Percentiles rank a stretch among this genome's conserved stretches.
Evolutionary conservation across 2,113 vertebrate species (phyloP).

Genomic region (Cyprinodon tularosa): DNA sequence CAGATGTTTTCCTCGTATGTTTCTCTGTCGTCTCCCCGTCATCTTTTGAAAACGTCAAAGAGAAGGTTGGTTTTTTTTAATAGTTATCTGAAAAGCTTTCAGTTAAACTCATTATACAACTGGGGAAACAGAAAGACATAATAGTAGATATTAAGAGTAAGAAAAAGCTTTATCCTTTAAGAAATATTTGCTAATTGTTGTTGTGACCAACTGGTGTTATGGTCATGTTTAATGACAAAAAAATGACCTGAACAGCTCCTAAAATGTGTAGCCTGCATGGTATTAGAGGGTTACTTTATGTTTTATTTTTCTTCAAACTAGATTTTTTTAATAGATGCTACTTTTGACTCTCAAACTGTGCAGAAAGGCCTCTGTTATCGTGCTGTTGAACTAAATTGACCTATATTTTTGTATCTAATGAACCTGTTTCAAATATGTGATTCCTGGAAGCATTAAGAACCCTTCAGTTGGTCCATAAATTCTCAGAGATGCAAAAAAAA

Average conservation of each 20-base stretch:
- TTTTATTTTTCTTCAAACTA: background rate
- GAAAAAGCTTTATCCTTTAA: background rate
- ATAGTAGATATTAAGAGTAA: background rate
- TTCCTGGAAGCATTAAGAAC: background rate
- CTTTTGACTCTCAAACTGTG: background rate
- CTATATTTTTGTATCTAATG: background rate
- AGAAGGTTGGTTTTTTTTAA: slow-evolving; percentile 84
- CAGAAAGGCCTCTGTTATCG: background rate
- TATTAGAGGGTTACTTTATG: background rate
- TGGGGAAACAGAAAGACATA: background rate
- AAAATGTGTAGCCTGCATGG: background rate
- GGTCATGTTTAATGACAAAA: background rate
- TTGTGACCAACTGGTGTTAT: background rate
- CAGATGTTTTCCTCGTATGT: slow-evolving; percentile 98
- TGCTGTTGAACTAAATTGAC: background rate
- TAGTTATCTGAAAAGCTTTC: background rate
- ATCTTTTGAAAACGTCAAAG: slow-evolving; percentile 99
- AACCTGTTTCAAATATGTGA: background rate
- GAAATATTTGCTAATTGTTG: too few species aligned
- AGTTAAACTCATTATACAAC: background rate
- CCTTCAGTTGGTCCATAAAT: background rate
- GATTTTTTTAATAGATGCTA: background rate
- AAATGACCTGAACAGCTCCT: background rate
- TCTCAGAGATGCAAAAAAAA: background rate
- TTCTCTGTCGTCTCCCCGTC: slow-evolving; percentile 98